Conservation (phyloP, 2,797 vertebrate species). For the Aplochiton taeniatus region DNA sequence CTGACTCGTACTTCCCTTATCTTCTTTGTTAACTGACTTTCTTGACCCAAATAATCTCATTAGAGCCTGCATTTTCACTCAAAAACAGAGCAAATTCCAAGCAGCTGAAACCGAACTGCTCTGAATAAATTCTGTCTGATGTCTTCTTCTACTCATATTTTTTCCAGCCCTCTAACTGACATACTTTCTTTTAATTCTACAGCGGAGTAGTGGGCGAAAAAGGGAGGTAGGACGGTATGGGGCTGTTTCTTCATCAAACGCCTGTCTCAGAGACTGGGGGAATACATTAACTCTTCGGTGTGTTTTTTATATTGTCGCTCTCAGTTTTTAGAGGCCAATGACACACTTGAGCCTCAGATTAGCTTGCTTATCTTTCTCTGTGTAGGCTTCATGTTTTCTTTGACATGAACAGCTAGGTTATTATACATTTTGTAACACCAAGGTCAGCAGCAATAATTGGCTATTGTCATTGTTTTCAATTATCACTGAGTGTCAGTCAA, state of each 20-base stretch:
- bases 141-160: slow-evolving; percentile 47
- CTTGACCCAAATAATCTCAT: too few relatives aligned
- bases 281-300: slow-evolving; percentile 58
- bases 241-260: slow-evolving; percentile 67
- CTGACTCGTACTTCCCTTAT: too few relatives aligned
- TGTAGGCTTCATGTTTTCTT: slow-evolving; percentile 25
- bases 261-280: slow-evolving; percentile 58
- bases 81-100: too few relatives aligned
- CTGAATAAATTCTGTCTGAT: slow-evolving; percentile 74
- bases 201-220: slow-evolving; percentile 28
- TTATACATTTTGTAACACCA: too few relatives aligned
- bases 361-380: slow-evolving; percentile 18
- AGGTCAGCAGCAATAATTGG: too few relatives aligned
- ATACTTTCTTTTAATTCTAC: slow-evolving; percentile 72
- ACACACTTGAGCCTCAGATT: slow-evolving; percentile 52
- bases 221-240: slow-evolving; percentile 12
- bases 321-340: slow-evolving; percentile 52
- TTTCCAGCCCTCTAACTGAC: slow-evolving; percentile 62
- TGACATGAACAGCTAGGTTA: neutral
- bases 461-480: too few relatives aligned
- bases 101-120: slow-evolving; percentile 31
- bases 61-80: too few relatives aligned
- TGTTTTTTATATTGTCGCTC: slow-evolving; percentile 61
- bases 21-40: too few relatives aligned
- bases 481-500: too few relatives aligned